Base-by-base conservation (phyloP, 1,140 invertebrate genomes). In the Holcopasites calliopsidis region DNA sequence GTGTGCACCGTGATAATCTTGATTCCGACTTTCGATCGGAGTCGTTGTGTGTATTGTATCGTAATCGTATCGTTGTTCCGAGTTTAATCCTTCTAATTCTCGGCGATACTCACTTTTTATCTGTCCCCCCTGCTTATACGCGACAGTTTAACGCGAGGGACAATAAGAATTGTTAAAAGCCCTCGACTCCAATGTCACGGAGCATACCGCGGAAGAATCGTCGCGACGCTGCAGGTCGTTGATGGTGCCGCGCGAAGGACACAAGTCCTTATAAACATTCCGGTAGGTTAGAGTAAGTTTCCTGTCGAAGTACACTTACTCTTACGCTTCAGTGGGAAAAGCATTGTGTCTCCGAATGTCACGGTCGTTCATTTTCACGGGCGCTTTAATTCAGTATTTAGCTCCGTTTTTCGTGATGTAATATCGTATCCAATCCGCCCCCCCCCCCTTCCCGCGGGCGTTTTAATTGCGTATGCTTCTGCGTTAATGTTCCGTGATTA, bases 201-300 rank as follows among this genome's bases (percentile, higher is more conserved):
- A n/a, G n/a, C n/a, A n/a, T 62, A 52, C 18, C 31, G 1, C 28
- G 18, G n/a, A 18, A 28, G 16, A 33, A 31, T 52, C 44, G 35
- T 28, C n/a, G 13, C 26, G n/a, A 33, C 44, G 35, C 35, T 33
- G 28, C 61, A 40, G 18, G 23, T 31, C 16, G 31, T 10, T 6
- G 35, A 65, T 44, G 60, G n/a, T 73, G 54, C 28, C 10, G 49
- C 49, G 61, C 38, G 55, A 55, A 55, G 23, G 28, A 35, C 21
- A 54, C 61, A 35, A 55, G 28, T 65, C 33, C 38, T 50, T 61
- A n/a, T n/a, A 73, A 62, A 62, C 26, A 49, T 18, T 13, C 33
- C 26, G 42, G 61, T 72, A 72, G 57, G 35, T 72, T 72, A 52
- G 57, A 62, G 50, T 52, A 52, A 8, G 5, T 21, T 65, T 26